Evolutionary conservation across 2,113 vertebrate species (phyloP).

Genomic region (Lophochroa leadbeateri): DNA sequence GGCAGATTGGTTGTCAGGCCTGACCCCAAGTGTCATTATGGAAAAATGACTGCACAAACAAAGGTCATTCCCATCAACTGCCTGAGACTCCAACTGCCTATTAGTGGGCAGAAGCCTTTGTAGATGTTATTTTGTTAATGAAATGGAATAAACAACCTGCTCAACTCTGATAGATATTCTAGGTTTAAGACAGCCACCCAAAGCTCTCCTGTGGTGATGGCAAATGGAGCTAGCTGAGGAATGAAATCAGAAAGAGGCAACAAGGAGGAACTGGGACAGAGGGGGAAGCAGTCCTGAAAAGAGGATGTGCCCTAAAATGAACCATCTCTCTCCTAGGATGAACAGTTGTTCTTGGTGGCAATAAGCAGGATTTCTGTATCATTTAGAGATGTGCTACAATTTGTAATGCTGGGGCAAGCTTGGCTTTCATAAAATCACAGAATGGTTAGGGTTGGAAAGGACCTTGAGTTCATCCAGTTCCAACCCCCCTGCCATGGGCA

Average conservation of each 20-base stretch:
- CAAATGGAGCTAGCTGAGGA: background rate
- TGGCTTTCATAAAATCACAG: background rate
- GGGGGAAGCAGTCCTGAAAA: background rate
- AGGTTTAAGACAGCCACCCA: background rate
- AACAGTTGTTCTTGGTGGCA: background rate
- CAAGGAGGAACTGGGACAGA: background rate
- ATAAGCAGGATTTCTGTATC: fast-evolving
- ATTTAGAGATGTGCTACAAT: background rate
- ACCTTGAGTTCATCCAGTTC: background rate
- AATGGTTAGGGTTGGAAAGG: background rate
- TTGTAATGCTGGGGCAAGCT: background rate
- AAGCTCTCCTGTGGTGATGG: background rate
- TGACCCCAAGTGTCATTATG: background rate
- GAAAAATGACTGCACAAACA: background rate
- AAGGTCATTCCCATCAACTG: background rate
- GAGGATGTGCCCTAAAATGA: background rate
- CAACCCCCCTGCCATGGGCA: background rate
- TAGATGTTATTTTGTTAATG: background rate
- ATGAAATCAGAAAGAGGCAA: background rate
- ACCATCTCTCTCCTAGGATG: background rate
- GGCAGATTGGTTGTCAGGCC: background rate
- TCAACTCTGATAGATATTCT: background rate
- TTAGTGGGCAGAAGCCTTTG: background rate
- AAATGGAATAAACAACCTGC: background rate
- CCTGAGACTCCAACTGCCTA: background rate